These are phyloP conservation scores for Tychaedon coryphoeus DNA, from an alignment of 2,113 vertebrate species.

Conservation along the genomic window DNA sequence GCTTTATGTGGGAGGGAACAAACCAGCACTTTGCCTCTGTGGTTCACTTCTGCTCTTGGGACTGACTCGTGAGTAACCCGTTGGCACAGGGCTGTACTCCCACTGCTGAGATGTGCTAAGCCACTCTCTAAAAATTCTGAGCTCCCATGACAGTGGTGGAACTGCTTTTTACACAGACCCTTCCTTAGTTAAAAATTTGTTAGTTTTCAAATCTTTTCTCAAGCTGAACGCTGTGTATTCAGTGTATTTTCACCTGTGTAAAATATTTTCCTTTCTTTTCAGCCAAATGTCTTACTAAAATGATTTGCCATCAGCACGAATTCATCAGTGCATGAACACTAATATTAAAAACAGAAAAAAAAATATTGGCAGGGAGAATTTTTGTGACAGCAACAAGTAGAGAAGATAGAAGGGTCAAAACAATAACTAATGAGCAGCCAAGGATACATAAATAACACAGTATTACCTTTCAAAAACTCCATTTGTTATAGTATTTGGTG, in stretches of 20 bases:
- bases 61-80: no score
- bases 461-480: neutral
- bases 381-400: neutral
- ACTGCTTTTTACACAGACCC: neutral
- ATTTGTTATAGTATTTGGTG: neutral
- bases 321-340: neutral
- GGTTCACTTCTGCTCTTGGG: neutral
- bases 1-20: neutral
- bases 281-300: neutral
- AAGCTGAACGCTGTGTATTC: neutral
- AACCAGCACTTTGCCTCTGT: neutral
- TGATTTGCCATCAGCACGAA: neutral
- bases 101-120: neutral
- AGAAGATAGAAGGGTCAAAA: neutral
- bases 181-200: neutral
- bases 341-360: neutral
- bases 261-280: neutral
- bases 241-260: neutral
- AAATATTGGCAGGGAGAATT: neutral
- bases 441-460: neutral
- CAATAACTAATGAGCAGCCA: neutral
- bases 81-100: neutral
- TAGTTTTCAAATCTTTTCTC: neutral
- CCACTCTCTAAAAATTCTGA: neutral
- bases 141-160: rapidly evolving